phyloP scores from a whole-genome alignment of 2,888 invertebrate species.

The Eretmocerus hayati region DNA sequence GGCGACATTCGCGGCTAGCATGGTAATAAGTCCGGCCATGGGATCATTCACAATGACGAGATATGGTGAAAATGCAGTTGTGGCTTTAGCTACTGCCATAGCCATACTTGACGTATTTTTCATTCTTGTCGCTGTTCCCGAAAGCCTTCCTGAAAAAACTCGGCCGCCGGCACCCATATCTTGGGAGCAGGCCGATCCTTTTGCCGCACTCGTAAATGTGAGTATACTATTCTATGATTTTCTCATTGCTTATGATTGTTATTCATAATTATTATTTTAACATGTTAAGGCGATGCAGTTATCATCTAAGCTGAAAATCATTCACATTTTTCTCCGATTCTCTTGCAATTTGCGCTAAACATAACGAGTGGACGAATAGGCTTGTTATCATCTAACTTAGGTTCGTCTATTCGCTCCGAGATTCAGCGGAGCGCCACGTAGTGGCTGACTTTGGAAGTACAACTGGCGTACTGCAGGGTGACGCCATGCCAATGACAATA shows the following conservation, averaged over 20 bases:
- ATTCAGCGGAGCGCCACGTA: no score
- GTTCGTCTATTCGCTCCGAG: no score
- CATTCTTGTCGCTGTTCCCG: slow-evolving; percentile 95
- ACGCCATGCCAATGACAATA: no score
- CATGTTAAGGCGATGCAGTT: no score
- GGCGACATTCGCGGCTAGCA: slow-evolving; percentile 97
- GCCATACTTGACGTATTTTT: slow-evolving; percentile 96
- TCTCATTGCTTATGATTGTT: neutral
- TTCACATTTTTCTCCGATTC: no score
- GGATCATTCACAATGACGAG: slow-evolving; percentile 83
- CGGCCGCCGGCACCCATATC: slow-evolving; percentile 71
- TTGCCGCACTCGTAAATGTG: slow-evolving; percentile 59
- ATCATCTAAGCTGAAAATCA: no score
- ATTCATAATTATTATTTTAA: neutral
- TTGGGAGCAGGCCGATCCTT: slow-evolving; percentile 98
- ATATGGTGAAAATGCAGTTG: slow-evolving; percentile 65
- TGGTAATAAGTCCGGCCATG: slow-evolving; percentile 96
- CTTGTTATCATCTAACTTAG: no score
- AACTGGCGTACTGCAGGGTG: no score
- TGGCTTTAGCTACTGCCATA: slow-evolving; percentile 90
- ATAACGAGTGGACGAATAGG: no score
- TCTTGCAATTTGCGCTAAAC: no score
- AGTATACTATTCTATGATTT: slow-evolving; percentile 21
- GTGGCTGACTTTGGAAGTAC: no score
- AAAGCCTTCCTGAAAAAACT: slow-evolving; percentile 93